A percentile compares a stretch with the other conserved stretches of the same genome.
Evolutionary conservation across 1,140 invertebrate genomes (phyloP).

Genomic region (Nomia melanderi): DNA sequence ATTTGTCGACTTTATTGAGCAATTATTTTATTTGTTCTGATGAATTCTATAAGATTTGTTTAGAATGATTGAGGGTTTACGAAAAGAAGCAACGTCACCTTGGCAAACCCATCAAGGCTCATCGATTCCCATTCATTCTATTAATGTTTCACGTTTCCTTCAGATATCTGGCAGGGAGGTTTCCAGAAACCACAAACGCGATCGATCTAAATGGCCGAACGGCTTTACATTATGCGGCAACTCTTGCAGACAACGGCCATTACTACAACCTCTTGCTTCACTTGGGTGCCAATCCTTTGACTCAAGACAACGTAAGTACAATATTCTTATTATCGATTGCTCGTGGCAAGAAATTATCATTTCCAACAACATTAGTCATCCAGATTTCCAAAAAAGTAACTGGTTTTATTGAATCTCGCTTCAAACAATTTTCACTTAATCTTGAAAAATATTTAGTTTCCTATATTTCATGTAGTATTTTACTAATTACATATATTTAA

Average conservation of each 20-base stretch:
- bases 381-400: not conserved
- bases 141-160: constrained; percentile 40
- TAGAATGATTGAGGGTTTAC: no score
- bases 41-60: no score
- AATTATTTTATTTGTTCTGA: no score
- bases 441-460: not conserved
- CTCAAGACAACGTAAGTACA: constrained; percentile 90
- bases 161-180: constrained; percentile 83
- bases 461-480: no score
- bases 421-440: no score
- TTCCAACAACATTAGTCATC: not conserved
- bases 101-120: constrained; percentile 1
- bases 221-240: constrained; percentile 94
- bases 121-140: constrained; percentile 9
- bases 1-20: no score
- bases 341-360: not conserved
- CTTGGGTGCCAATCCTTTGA: constrained; percentile 90
- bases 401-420: not conserved
- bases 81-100: not conserved
- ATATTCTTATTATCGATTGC: not conserved
- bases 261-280: constrained; percentile 93
- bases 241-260: constrained; percentile 91
- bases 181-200: constrained; percentile 91
- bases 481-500: no score
- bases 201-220: constrained; percentile 91